Evolutionary conservation across 1,140 invertebrate genomes (phyloP).

Genomic region (Brachionus koreanus): DNA sequence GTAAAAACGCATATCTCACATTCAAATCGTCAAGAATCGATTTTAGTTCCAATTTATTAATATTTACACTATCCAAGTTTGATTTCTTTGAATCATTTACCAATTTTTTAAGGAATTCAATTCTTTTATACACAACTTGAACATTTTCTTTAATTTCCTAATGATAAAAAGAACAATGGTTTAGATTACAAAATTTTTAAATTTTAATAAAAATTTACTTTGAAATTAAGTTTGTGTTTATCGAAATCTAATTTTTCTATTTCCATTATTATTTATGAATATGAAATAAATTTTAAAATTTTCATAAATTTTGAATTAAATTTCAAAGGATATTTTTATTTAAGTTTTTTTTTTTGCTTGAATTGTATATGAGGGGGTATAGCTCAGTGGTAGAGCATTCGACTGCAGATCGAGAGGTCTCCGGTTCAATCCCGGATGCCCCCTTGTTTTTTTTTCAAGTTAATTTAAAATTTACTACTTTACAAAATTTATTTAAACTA

Average conservation of each 20-base stretch:
- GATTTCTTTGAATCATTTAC: background rate
- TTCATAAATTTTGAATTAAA: background rate
- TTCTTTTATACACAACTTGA: background rate
- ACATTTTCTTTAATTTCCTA: conserved; percentile 6
- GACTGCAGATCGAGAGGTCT: conserved; percentile 38
- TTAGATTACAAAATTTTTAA: background rate
- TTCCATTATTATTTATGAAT: background rate
- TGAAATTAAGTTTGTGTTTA: background rate
- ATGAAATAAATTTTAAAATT: background rate
- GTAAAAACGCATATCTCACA: background rate
- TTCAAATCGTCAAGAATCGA: background rate
- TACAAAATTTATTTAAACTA: background rate
- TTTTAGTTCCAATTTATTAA: background rate
- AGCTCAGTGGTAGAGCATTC: conserved; percentile 39
- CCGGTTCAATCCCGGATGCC: conserved; percentile 38
- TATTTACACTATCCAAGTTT: background rate
- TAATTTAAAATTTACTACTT: background rate
- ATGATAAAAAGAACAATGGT: background rate
- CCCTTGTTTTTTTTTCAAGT: conserved; percentile 20
- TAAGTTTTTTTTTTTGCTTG: background rate
- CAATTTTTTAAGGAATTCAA: background rate
- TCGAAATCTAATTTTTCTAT: background rate
- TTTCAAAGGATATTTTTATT: background rate
- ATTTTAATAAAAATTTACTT: background rate
- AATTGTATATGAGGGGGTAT: background rate